Base-by-base conservation (phyloP, 1,140 invertebrate genomes). In the Aphis gossypii region DNA sequence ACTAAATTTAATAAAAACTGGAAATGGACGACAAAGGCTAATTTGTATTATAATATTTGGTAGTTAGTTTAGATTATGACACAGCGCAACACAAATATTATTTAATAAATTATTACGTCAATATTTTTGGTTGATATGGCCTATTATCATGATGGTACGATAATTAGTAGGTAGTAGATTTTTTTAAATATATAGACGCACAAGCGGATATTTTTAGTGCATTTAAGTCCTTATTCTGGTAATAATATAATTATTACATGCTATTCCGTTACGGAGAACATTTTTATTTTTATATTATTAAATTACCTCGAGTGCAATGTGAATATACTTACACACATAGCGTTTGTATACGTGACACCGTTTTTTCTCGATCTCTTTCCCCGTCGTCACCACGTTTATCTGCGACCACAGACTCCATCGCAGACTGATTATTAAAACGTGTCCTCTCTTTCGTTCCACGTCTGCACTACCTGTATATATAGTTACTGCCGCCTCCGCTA, bases 391-490 rank as follows among this genome's bases (percentile, higher is more conserved):
- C 76, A 5, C 76, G 68, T n/a, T 35, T 20, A 82, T 35, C 38
- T 25, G 82, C 38, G 20, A 9, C 38, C 20, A 14, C 38, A 41
- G 2, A 23, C 82, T 23, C 82, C 21, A 20, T 23, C 2, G 51
- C 8, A 38, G 35, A n/a, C 51, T 56, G 88, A 90, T 90, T 90
- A 90, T 90, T 56, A 90, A 54, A 90, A 38, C 51, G 20, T n/a
- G 35, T 54, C 35, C 20, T 21, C 82, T 23, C 21, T n/a, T 20
- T 82, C 76, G 18, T 18, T n/a, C 5, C n/a, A n/a, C 11, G 5
- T 11, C 23, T 25, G 2, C 5, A 56, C 76, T 21, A n/a, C 35
- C 21, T 38, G 82, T 84, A 7, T 82, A 11, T 83, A 35, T 2
- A 76, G 30, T 76, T 0, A 25, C 20, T 20, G 41, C 23, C 21